Base-by-base conservation (phyloP, 2,797 vertebrate species). In the Characodon lateralis region DNA sequence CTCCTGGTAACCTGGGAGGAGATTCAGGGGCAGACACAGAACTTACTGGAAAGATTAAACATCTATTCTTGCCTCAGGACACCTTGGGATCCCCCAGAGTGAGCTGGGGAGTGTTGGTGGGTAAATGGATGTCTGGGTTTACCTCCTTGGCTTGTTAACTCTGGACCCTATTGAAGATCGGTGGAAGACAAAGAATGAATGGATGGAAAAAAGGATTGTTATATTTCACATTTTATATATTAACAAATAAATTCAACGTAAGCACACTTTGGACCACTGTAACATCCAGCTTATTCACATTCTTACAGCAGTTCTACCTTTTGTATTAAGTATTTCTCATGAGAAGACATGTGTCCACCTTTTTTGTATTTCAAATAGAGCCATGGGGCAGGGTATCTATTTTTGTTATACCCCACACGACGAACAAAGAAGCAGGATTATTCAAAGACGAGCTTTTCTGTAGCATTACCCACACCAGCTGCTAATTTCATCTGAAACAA, bases 371-470 rank as follows among this genome's bases (percentile, higher is more conserved):
- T 86, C 77, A 80, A 82, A 83, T 81, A 76, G 78, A 79, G 76
- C 79, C 74, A 71, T 59, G 65, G 73, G 76, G 51, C 77, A 74
- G 43, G 59, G 73, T 73, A 81, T 88, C 88, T 94, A 91, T 93
- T 93, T 94, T 84, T 86, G 84, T 85, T 75, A 78, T 85, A 77
- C 85, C 89, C 91, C 76, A 81, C 77, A 86, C 88, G 83, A 89
- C 71, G 83, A 90, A 87, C 87, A 87, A 86, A 89, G 78, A 75
- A 88, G 74, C 85, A 71, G 83, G 77, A 86, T 88, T 89, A 86
- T 82, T 83, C 51, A 80, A 58, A 79, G 79, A 87, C 79, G 72
- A 89, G 83, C 66, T 74, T 84, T 78, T 81, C 87, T 88, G 87
- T 85, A 81, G 82, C 87, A 76, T 90, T 85, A 85, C 41, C 56